Conservation (phyloP, 2,113 vertebrate genomes). For the Xenopus borealis region DNA sequence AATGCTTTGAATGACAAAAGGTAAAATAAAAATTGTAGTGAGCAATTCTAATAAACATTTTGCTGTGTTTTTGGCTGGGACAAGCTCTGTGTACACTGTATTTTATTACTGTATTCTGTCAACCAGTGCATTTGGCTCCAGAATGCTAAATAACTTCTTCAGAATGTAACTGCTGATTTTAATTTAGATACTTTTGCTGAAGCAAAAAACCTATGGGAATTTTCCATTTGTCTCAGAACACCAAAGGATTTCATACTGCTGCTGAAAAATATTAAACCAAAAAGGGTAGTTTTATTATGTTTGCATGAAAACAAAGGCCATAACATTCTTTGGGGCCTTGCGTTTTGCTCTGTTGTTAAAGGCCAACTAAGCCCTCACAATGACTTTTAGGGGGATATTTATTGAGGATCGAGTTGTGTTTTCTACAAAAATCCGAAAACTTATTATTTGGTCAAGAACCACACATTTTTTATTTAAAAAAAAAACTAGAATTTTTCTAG, state of each 20-base stretch:
- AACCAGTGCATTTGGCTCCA: not conserved
- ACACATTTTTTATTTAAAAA: no score
- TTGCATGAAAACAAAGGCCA: no score
- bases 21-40: conserved; percentile 4
- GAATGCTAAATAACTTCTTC: not conserved
- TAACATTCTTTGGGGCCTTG: no score
- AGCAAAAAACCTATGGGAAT: not conserved
- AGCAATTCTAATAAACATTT: not conserved
- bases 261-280: not conserved
- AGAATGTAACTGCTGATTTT: not conserved
- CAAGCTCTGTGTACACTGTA: not conserved
- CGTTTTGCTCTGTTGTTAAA: no score
- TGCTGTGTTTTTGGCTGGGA: not conserved
- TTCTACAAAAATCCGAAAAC: no score
- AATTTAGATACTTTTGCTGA: no score
- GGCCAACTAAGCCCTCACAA: no score
- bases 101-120: not conserved
- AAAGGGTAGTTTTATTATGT: no score
- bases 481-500: no score
- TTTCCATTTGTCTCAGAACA: not conserved
- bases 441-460: no score
- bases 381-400: no score
- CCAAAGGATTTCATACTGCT: not conserved
- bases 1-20: not conserved
- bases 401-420: no score